Evolutionary conservation across 2,797 vertebrate species (phyloP), one percentile per base, ranked within the genome.

Genomic region (Gallinago stenura): DNA sequence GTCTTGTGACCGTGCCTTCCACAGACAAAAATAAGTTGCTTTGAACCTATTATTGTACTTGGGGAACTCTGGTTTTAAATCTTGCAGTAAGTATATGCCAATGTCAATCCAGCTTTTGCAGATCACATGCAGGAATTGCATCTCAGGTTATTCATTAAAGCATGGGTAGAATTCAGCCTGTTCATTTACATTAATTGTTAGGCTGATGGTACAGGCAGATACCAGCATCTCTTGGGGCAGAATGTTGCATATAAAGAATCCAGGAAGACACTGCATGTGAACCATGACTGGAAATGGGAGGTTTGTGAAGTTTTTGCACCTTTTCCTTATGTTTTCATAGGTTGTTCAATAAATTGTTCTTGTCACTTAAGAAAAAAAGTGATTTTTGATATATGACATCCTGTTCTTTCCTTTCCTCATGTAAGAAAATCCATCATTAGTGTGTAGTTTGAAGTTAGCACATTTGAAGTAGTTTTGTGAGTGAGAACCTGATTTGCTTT

Each of bases 1-100:
- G 86, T 77, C 95, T 91, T 90, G 89, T 97, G 92, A 96, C 92
- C 73, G 56, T 97, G 92, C 88, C 86, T 91, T 97, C 90, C 87
- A 93, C 43, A 31, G 89, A 86, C 73, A 88, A 95, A 96, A 96
- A 96, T 95, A 94, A 95, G 41, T 95, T 86, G 64, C 89, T 89
- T 96, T 95, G 93, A 96, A 95, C 88, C 54, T 95, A 65, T 94
- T 83, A 39, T 68, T 96, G 73, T 85, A n/a, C 57, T 91, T 83
- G 39, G 76, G 86, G 87, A 94, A 57, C 57, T 54, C 48, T 81
- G 62, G 56, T 56, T 96, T 96, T 89, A 94, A 89, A 57, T 90
- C 83, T 83, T 43, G 41, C 15, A 33, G 71, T 31, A 90, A 88
- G 41, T 71, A 64, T 82, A 53, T 70, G 51, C 60, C 46, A 33